Conservation (phyloP, 2,113 vertebrate species). For the Terrapene triunguis region DNA sequence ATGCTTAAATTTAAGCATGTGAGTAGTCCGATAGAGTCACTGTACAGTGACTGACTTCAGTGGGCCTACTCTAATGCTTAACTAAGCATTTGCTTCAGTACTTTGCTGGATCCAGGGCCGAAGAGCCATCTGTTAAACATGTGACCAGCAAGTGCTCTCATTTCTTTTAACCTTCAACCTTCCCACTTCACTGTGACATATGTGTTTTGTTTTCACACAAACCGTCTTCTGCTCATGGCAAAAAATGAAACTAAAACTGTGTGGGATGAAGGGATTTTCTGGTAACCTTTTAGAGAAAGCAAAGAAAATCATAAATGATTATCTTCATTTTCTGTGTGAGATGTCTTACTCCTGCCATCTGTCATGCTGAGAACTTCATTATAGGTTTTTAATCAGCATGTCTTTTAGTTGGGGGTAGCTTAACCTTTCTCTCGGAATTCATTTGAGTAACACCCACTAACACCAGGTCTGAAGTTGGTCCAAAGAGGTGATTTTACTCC, state of each 20-base stretch:
- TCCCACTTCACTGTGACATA: neutral
- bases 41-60: neutral
- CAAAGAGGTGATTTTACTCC: neutral
- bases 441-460: neutral
- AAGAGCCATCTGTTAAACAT: neutral
- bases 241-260: neutral
- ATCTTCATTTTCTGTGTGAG: neutral
- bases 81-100: neutral
- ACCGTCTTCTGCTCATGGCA: neutral
- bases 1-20: neutral
- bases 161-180: neutral
- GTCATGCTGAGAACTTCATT: neutral
- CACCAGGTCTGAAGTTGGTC: neutral
- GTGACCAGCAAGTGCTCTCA: neutral
- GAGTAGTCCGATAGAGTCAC: neutral
- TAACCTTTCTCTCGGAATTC: neutral
- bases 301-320: neutral
- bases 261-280: neutral
- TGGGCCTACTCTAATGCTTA: neutral
- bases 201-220: neutral
- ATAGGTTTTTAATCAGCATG: neutral
- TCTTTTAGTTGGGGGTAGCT: neutral
- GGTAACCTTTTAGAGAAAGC: neutral
- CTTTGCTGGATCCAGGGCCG: neutral
- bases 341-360: neutral